Evolutionary conservation across 1,140 invertebrate species (phyloP).

Genomic region (Zaprionus inermis): DNA sequence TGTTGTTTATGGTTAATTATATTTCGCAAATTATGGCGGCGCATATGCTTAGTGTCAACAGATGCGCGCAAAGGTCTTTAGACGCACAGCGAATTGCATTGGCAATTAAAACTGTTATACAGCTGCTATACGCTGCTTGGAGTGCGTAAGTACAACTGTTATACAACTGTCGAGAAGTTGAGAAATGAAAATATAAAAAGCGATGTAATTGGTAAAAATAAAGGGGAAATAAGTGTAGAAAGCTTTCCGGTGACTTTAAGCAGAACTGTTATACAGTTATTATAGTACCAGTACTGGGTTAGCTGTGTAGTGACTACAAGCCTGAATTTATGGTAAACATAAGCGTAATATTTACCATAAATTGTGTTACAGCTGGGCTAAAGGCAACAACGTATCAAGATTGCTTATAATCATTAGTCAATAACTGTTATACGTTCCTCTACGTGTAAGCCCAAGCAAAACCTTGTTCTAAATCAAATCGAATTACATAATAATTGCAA

Average conservation of each 20-base stretch:
- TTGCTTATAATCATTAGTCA: too few relatives aligned
- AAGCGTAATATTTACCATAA: too few relatives aligned
- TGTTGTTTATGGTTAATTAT: slow-evolving; percentile 59
- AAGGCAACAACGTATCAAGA: too few relatives aligned
- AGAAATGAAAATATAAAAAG: background rate
- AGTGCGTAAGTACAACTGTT: background rate
- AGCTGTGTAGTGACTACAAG: too few relatives aligned
- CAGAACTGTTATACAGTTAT: slow-evolving; percentile 2
- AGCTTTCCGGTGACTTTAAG: background rate
- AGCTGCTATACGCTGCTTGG: background rate
- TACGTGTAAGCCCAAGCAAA: too few relatives aligned
- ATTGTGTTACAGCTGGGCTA: too few relatives aligned
- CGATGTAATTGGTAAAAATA: background rate
- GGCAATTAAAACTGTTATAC: slow-evolving; percentile 12
- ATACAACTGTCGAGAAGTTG: slow-evolving; percentile 6
- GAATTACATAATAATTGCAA: background rate
- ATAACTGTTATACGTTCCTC: background rate
- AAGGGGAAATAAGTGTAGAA: too few relatives aligned
- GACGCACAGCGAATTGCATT: background rate
- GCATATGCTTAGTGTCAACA: slow-evolving; percentile 1
- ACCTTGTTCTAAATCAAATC: background rate
- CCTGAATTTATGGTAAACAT: too few relatives aligned
- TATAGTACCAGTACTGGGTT: too few relatives aligned
- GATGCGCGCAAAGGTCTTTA: background rate
- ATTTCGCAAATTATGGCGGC: slow-evolving; percentile 18